Evolutionary conservation across 1,140 invertebrate species (phyloP).

Genomic region (Archegozetes longisetosus): DNA sequence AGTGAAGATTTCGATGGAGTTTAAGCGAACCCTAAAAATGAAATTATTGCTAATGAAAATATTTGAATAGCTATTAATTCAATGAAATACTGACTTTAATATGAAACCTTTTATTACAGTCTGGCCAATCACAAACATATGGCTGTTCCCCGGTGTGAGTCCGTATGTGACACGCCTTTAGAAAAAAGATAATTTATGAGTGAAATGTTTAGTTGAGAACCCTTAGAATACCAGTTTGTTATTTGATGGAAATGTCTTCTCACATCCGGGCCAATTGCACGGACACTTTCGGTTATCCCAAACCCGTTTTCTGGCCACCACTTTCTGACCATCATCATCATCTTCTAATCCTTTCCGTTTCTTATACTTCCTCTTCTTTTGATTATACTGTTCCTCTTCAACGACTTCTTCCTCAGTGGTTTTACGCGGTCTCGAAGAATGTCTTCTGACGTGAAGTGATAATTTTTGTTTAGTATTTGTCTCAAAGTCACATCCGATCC

Average conservation of each 20-base stretch:
- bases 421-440: too few relatives aligned
- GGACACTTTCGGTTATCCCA: neutral
- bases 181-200: neutral
- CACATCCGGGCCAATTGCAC: neutral
- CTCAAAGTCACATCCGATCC: too few relatives aligned
- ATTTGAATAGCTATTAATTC: neutral
- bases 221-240: neutral
- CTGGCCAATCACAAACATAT: slow-evolving; percentile 52
- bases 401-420: too few relatives aligned
- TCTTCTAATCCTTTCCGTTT: too few relatives aligned
- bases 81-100: slow-evolving; percentile 42
- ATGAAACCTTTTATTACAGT: slow-evolving; percentile 95
- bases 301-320: too few relatives aligned
- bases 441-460: too few relatives aligned
- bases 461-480: too few relatives aligned
- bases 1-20: neutral
- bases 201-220: neutral
- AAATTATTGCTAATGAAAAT: neutral
- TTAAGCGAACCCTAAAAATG: neutral
- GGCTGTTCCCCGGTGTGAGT: slow-evolving; percentile 49
- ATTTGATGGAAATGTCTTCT: neutral
- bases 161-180: neutral
- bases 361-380: too few relatives aligned
- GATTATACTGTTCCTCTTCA: too few relatives aligned
- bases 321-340: too few relatives aligned